Evolutionary conservation across 2,888 invertebrate genomes (phyloP).

Genomic region (Carpatolechia fugitivella): DNA sequence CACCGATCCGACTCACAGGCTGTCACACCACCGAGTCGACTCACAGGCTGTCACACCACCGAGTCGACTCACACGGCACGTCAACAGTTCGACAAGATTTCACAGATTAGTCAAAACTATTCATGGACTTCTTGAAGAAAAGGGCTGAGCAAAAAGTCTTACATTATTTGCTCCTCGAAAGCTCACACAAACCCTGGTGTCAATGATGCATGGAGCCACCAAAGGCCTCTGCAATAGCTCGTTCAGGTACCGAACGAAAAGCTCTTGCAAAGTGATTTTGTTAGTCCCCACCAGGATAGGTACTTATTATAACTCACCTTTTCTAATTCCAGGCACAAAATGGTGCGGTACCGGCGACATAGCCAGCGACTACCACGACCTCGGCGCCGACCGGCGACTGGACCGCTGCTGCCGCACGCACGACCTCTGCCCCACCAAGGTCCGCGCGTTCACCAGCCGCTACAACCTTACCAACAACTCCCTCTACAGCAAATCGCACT

Average conservation of each 20-base stretch:
- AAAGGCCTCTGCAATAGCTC: no score
- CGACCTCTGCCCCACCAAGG: constrained; percentile 93
- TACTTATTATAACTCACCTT: background rate
- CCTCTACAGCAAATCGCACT: constrained; percentile 93
- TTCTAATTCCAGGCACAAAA: constrained; percentile 84
- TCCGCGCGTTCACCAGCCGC: constrained; percentile 82
- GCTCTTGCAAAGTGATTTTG: background rate
- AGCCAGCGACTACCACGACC: constrained; percentile 89
- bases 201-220: no score
- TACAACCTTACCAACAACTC: constrained; percentile 92
- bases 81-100: no score
- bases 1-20: no score
- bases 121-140: no score
- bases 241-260: background rate
- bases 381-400: constrained; percentile 85
- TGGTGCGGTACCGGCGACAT: constrained; percentile 96
- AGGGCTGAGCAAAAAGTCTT: no score
- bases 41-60: no score
- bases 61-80: no score
- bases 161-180: no score
- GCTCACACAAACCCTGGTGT: no score
- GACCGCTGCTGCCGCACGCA: constrained; percentile 94
- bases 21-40: no score
- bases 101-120: no score
- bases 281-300: background rate